Evolutionary conservation across 2,797 vertebrate genomes (phyloP).

Genomic region (Syngnathus acus): DNA sequence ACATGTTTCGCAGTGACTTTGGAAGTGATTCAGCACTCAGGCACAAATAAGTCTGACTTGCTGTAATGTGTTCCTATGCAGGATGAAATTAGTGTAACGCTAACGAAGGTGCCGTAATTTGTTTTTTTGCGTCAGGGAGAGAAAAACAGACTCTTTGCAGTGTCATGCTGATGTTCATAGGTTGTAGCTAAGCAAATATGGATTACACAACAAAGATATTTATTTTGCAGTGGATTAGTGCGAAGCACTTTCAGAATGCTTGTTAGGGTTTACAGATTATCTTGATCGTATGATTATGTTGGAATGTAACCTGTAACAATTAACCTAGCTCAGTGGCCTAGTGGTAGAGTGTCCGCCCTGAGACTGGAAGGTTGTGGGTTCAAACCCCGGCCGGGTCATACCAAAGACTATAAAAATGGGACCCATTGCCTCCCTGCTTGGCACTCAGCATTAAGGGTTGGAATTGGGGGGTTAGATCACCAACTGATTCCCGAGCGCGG

Average conservation of each 20-base stretch:
- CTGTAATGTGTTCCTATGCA: slow-evolving; percentile 4
- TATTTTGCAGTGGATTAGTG: slow-evolving; percentile 26
- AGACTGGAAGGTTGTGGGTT: too few relatives aligned
- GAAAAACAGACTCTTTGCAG: slow-evolving; percentile 22
- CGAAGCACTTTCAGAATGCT: slow-evolving; percentile 1
- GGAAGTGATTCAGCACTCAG: slow-evolving; percentile 29
- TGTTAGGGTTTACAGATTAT: too few relatives aligned
- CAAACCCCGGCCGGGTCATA: too few relatives aligned
- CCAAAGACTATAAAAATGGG: too few relatives aligned
- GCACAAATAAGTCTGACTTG: slow-evolving; percentile 32
- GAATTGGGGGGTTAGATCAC: too few relatives aligned
- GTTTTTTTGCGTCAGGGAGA: slow-evolving; percentile 29
- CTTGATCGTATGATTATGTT: too few relatives aligned
- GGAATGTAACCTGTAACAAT: too few relatives aligned
- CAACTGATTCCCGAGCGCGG: too few relatives aligned
- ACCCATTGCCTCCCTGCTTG: too few relatives aligned
- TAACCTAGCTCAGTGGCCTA: too few relatives aligned
- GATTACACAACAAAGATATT: slow-evolving; percentile 21
- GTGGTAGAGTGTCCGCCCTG: too few relatives aligned
- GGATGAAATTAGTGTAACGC: slow-evolving; percentile 29
- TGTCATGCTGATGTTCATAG: slow-evolving; percentile 22
- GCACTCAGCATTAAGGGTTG: too few relatives aligned
- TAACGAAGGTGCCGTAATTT: slow-evolving; percentile 34
- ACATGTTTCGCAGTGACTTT: slow-evolving; percentile 22
- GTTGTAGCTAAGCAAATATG: slow-evolving; percentile 17